Conservation (phyloP, 2,113 vertebrate species). For the Oreochromis aureus region DNA sequence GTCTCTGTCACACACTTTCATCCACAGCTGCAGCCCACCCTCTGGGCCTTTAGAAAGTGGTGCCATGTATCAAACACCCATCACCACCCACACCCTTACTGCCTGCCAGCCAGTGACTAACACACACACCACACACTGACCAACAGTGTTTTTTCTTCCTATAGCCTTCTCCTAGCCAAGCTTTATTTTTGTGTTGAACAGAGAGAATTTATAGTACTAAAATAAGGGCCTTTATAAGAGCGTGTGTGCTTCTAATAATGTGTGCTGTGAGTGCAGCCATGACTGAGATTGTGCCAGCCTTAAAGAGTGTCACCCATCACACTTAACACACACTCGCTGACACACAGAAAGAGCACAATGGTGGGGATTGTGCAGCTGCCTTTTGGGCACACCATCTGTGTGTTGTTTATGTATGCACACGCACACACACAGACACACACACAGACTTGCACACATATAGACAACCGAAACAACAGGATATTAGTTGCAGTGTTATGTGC, state of each 20-base stretch:
- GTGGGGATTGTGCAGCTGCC: constrained; percentile 51
- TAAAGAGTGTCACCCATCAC: constrained; percentile 36
- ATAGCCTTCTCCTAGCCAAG: neutral
- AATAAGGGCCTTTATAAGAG: constrained; percentile 32
- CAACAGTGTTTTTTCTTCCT: constrained; percentile 27
- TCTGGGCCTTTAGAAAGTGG: constrained; percentile 45
- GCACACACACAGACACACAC: neutral
- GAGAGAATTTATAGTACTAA: constrained; percentile 41
- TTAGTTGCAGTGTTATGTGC: constrained; percentile 31
- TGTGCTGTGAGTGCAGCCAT: neutral
- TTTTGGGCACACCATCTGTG: constrained; percentile 57
- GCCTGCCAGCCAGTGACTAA: constrained; percentile 28
- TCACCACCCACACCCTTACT: constrained; percentile 63
- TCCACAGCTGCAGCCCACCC: constrained; percentile 65
- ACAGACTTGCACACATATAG: neutral
- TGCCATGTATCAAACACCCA: constrained; percentile 69
- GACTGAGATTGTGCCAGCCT: constrained; percentile 28
- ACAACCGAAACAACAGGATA: constrained; percentile 41
- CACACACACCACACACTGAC: constrained; percentile 30
- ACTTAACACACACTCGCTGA: constrained; percentile 2
- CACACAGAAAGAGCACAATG: constrained; percentile 41
- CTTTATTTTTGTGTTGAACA: constrained; percentile 38
- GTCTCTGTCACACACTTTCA: constrained; percentile 55
- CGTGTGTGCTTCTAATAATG: neutral
- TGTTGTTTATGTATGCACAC: constrained; percentile 20